Evolutionary conservation across 2,888 invertebrate species (phyloP).

Genomic region (Salpingus planirostris): DNA sequence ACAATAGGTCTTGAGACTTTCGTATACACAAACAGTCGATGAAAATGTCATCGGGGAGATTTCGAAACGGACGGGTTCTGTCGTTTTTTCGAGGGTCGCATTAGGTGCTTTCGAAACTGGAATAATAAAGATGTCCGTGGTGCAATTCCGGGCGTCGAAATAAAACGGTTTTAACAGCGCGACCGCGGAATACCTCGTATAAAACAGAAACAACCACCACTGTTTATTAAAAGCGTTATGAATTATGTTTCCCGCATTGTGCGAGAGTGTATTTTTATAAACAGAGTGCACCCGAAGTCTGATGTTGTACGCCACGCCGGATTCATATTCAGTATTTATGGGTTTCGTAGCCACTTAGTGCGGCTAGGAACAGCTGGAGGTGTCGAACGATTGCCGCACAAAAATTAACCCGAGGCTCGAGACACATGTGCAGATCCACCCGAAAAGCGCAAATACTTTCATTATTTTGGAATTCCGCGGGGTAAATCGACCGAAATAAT

Average conservation of each 20-base stretch:
- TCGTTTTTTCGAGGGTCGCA: too few species aligned
- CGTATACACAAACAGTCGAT: too few species aligned
- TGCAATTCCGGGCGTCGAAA: constrained; percentile 10
- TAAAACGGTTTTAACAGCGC: constrained; percentile 9
- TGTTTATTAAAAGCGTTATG: constrained; percentile 27
- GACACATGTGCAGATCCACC: too few species aligned
- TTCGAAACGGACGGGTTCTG: too few species aligned
- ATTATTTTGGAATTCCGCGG: too few species aligned
- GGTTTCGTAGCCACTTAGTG: constrained; percentile 28
- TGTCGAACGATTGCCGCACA: constrained; percentile 14
- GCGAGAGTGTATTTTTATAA: constrained; percentile 28
- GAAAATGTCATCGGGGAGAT: too few species aligned
- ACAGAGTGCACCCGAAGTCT: constrained; percentile 1
- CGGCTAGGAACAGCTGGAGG: constrained; percentile 26
- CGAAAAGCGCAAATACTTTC: too few species aligned
- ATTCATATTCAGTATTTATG: constrained; percentile 32
- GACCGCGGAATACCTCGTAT: constrained; percentile 17
- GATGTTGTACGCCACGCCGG: constrained; percentile 6
- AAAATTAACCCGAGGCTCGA: too few species aligned
- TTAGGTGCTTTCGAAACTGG: background rate
- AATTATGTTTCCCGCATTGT: constrained; percentile 33
- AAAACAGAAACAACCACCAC: constrained; percentile 27
- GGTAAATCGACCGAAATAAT: too few species aligned
- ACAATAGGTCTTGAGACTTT: too few species aligned
- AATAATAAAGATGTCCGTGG: constrained; percentile 14